Evolutionary conservation across 2,113 vertebrate genomes (phyloP), one percentile per base, ranked within the genome.

Genomic region (Gadus macrocephalus): DNA sequence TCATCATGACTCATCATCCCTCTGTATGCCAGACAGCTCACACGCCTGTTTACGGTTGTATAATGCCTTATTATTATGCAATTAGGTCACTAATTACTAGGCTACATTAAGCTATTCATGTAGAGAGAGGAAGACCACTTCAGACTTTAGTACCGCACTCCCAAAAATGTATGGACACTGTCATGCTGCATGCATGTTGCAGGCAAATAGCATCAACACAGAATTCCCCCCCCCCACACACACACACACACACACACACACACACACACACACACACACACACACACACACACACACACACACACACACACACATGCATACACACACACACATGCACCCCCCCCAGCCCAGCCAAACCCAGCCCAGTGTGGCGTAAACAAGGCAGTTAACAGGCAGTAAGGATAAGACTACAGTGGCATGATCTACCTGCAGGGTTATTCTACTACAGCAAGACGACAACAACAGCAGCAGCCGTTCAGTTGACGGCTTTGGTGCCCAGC

Each of bases 381-480:
- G 8, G 66, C 15, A 15, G 61, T 74, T 25, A 25, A 25, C 25
- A 25, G 25, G 75, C 69, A 70, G 19, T 64, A 62, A 77, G 62
- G 71, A 77, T 70, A 27, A 61, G 65, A 53, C 31, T 6, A 59
- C 65, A 59, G 53, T 15, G 27, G 67, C 69, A 81, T 66, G 71
- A 68, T 49, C 75, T 71, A 19, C 76, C 72, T 81, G 83, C 68
- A 67, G 69, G 81, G 79, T 49, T 49, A 49, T 49, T 71, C 76
- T 74, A 75, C 53, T 17, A 6, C 66, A 53, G 35, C 14, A 64
- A 31, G 14, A 62, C 2, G 12, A 14, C 42, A 64, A 28, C 59
- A 60, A 79, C 74, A 82, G 81, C 76, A 83, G 84, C 84, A 77
- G 75, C 62, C 68, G 73, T 81, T 85, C 80, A 85, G 82, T 82